Base-by-base conservation (phyloP, 2,113 vertebrate species). In the Diphyllodes magnificus region DNA sequence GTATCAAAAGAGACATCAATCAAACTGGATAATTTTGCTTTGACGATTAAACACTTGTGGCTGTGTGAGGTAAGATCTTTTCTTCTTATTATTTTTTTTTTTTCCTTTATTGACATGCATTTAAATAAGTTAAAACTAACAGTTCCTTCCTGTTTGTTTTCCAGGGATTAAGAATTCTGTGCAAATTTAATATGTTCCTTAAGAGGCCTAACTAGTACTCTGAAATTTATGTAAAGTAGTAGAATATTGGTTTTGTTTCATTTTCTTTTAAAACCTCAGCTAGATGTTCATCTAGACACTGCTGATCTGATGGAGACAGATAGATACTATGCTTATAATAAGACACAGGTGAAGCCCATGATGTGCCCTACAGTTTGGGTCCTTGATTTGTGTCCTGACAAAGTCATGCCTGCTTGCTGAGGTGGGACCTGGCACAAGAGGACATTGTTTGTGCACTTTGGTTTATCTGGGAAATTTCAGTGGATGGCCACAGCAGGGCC, bases 11-110 rank as follows among this genome's bases (percentile, higher is more conserved):
- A 80, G 3, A 33, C n/a, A 45, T 45, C 91, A 80, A 42, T 66
- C 65, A 88, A 44, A 87, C 50, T 68, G 82, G 89, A 95, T 84
- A 76, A 75, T 81, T 82, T 86, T 92, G 3, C 57, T 72, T 86
- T 95, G 91, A 95, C 66, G 10, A 33, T 59, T 84, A 70, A 71
- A 69, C 1, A 44, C 3, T 69, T 64, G 16, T 40, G 10, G 18
- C 21, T 92, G 45, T 92, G 42, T 42, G 35, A 95, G 94, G 90
- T 96, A 94, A 82, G 91, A 13, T 15, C 1, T 33, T 39, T 47
- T 68, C 7, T 4, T 64, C 2, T 30, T 30, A 1, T 6, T 6
- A 2, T 13, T 13, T 10, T 15, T 4, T 10, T 15, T 4, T 15
- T 20, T 28, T 7, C 4, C 5, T 27, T 72, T 50, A 31, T 21